Evolutionary conservation across 2,113 vertebrate species (phyloP), one percentile per base, ranked within the genome.

Genomic region (Colaptes auratus): DNA sequence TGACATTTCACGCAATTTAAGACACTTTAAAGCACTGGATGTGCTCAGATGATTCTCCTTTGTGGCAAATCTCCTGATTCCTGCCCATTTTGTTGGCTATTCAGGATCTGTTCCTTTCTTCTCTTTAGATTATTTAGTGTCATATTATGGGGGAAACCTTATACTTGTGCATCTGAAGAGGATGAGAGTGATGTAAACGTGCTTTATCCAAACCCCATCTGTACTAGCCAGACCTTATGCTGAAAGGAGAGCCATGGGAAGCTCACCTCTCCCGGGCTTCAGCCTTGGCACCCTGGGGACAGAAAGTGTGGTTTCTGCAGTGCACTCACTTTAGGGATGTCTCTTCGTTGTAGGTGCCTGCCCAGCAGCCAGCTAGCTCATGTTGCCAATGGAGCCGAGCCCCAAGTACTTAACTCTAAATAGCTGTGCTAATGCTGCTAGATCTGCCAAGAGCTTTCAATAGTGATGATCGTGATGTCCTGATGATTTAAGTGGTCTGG

Each of bases 371-470:
- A 63, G 65, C 61, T n/a, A 19, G 24, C 31, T 89, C 6, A 0
- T 82, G 9, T 36, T 77, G 85, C 69, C 65, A 20, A 69, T 19
- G 74, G 88, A 56, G 50, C 28, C n/a, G 36, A 65, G 82, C 73
- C 88, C 78, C 30, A 66, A 65, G 70, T 46, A 86, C 28, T 83
- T 50, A 58, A 56, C 30, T 66, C 74, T 67, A 19, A 94, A 88
- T 77, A 80, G 82, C 75, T 86, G 21, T 58, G 33, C 72, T 91
- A 78, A n/a, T 58, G 65, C 79, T 92, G 69, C 12, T 10, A 50
- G 61, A 44, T 86, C 72, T 95, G 89, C 93, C 82, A 92, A 14
- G 76, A 74, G 64, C 64, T 92, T 91, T 73, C 77, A 85, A 64
- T 58, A 58, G 85, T 10, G 44, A 67, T 86, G 64, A 33, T 80